Base-by-base conservation (phyloP, 2,797 vertebrate genomes). In the Cirrhinus mrigala region DNA sequence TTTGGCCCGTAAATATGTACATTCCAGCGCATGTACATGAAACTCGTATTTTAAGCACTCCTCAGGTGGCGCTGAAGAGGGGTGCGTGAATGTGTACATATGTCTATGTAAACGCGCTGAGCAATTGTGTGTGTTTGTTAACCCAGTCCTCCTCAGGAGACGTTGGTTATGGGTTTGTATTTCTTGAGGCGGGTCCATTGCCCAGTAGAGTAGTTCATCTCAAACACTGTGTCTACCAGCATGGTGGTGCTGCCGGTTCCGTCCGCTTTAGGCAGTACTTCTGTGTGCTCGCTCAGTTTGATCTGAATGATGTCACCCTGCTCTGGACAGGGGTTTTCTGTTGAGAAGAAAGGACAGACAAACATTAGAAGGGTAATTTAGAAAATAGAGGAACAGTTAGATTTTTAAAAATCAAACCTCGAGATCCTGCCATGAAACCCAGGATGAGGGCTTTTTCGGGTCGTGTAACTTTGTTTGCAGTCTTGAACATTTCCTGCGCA, bases 181-280 rank as follows among this genome's bases (percentile, higher is more conserved):
- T 99, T 99, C 95, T 99, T 99, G 94, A 99, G 98, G 85, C 98
- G 97, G 70, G 97, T 99, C 98, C 98, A 99, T 95, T 99, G 97
- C 90, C 98, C 98, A 1, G 98, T 99, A 84, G 97, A 97, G 89
- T 99, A 99, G 97, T 99, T 99, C 98, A 99, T 99, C 95, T 99
- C 98, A 87, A 99, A 99, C 91, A 99, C 98, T 0, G 98, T 99
- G 94, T 99, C 98, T 89, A 99, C 98, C 91, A 99, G 94, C 98
- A 99, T 99, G 87, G 98, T 99, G 93, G 98, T 99, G 93, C 97
- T 99, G 94, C 98, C 98, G 1, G 97, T 99, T 91, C 98, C 98
- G 40, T 99, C 98, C 0, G 97, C 96, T 92, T 98, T 99, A 90
- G 97, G 97, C 88, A 99, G 93, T 8, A 97, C 95, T 92, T 99